phyloP scores from a whole-genome alignment of 1,140 invertebrate species.

The Carcinoscorpius rotundicauda region DNA sequence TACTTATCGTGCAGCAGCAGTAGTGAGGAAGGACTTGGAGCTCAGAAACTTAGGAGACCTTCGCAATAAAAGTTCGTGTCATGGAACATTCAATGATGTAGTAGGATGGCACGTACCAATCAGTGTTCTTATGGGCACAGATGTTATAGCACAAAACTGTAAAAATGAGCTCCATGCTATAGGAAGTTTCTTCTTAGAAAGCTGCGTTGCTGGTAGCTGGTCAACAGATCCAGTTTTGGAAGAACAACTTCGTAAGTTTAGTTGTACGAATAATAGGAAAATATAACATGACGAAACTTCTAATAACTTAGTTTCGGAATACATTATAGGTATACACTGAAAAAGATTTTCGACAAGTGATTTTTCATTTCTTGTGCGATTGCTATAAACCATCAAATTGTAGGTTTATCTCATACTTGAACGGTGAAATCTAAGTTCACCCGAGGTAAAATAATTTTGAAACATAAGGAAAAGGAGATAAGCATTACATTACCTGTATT shows the following conservation, averaged over 20 bases:
- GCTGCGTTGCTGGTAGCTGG: slow-evolving; percentile 64
- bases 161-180: slow-evolving; percentile 51
- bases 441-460: too few relatives aligned
- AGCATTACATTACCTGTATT: too few relatives aligned
- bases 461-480: too few relatives aligned
- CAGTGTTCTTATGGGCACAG: slow-evolving; percentile 49
- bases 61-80: slow-evolving; percentile 58
- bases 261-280: not conserved
- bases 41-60: slow-evolving; percentile 40
- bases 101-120: slow-evolving; percentile 54
- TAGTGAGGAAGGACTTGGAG: slow-evolving; percentile 27
- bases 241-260: slow-evolving; percentile 49
- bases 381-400: too few relatives aligned
- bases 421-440: too few relatives aligned
- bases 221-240: slow-evolving; percentile 54
- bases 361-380: too few relatives aligned
- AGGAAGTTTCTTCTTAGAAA: slow-evolving; percentile 59
- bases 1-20: too few relatives aligned
- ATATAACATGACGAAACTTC: too few relatives aligned
- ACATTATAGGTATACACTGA: too few relatives aligned
- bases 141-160: slow-evolving; percentile 49
- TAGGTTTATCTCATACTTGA: too few relatives aligned
- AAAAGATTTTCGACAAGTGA: too few relatives aligned
- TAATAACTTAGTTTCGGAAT: too few relatives aligned
- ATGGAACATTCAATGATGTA: slow-evolving; percentile 61